Conservation (phyloP, 2,888 invertebrate species). For the Cinara cedri region DNA sequence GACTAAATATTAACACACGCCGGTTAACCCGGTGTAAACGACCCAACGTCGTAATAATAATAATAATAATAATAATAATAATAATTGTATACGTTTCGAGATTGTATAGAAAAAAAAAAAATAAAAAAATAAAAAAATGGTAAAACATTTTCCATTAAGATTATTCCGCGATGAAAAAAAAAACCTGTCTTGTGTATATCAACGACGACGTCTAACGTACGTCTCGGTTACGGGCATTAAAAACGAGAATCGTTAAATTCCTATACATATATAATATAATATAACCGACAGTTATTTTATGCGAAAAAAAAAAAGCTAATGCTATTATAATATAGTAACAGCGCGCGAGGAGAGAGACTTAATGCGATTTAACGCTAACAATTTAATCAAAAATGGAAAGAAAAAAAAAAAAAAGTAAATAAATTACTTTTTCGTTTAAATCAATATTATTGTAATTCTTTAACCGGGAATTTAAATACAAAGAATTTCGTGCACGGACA, state of each 20-base stretch:
- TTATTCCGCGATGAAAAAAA: not conserved
- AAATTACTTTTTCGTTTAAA: no score
- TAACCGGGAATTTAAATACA: no score
- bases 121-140: slow-evolving; percentile 27
- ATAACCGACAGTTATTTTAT: slow-evolving; percentile 22
- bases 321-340: not conserved
- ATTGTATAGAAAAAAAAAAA: slow-evolving; percentile 8
- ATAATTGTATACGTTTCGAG: slow-evolving; percentile 24
- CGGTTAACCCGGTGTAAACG: slow-evolving; percentile 17
- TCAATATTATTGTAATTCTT: no score
- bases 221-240: slow-evolving; percentile 9
- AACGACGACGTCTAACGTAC: slow-evolving; percentile 18
- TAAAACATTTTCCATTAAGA: slow-evolving; percentile 31
- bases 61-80: no score
- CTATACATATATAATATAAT: slow-evolving; percentile 9
- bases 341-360: not conserved
- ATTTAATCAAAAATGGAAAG: not conserved
- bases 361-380: not conserved
- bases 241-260: slow-evolving; percentile 26
- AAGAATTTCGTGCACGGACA: no score
- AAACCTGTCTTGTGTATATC: slow-evolving; percentile 42
- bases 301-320: slow-evolving; percentile 6
- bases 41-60: no score
- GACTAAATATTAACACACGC: not conserved
- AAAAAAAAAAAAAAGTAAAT: no score